phyloP scores from a whole-genome alignment of 2,797 vertebrate species.

The Sebastes cheni region DNA sequence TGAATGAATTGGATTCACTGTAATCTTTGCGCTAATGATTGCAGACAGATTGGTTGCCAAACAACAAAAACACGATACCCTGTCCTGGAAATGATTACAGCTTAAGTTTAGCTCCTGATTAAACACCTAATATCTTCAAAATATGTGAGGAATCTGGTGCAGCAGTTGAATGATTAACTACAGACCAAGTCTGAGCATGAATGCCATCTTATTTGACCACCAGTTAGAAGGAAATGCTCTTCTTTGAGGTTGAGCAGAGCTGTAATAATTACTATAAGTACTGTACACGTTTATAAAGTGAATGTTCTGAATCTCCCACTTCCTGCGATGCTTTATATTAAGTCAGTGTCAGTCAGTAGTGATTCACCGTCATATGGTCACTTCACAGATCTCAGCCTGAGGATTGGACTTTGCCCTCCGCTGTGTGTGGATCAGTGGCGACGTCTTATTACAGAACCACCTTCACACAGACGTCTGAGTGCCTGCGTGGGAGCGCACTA shows the following conservation, averaged over 20 bases:
- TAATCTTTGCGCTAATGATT: slow-evolving; percentile 24
- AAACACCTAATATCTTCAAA: slow-evolving; percentile 29
- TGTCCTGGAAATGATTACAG: slow-evolving; percentile 5
- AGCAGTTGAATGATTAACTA: slow-evolving; percentile 62
- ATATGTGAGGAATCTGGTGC: slow-evolving; percentile 57
- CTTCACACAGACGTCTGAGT: slow-evolving; percentile 47
- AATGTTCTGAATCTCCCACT: not conserved
- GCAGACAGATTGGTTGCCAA: not conserved
- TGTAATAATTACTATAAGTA: not conserved
- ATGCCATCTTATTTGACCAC: not conserved
- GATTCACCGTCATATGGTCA: slow-evolving; percentile 3
- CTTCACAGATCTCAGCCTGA: slow-evolving; percentile 9
- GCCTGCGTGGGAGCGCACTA: slow-evolving; percentile 52
- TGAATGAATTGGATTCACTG: slow-evolving; percentile 5
- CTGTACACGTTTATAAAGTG: not conserved
- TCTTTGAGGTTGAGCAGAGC: not conserved
- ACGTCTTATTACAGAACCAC: slow-evolving; percentile 42
- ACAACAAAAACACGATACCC: not conserved
- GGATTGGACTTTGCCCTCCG: slow-evolving; percentile 39
- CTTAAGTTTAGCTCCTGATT: not conserved
- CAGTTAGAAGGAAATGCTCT: slow-evolving; percentile 1
- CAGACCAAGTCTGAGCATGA: not conserved
- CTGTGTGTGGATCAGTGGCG: slow-evolving; percentile 34
- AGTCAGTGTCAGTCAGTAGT: not conserved
- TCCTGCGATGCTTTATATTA: not conserved